Evolutionary conservation across 2,113 vertebrate genomes (phyloP).

Genomic region (Channa maculata): DNA sequence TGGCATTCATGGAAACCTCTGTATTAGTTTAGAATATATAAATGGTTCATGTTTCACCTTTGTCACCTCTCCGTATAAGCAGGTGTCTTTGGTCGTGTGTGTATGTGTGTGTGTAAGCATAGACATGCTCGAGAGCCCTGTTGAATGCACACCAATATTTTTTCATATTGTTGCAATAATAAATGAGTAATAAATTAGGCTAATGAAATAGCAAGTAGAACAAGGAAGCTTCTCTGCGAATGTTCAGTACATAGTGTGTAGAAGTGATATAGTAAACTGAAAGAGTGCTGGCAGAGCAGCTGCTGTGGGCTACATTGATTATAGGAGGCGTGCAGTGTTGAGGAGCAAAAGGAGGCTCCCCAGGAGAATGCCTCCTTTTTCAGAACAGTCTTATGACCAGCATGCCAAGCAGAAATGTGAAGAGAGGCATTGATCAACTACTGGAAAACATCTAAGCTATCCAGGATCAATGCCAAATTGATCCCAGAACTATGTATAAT

Average conservation of each 20-base stretch:
- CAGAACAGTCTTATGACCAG: slow-evolving; percentile 68
- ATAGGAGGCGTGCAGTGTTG: slow-evolving; percentile 66
- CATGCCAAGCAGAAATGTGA: slow-evolving; percentile 79
- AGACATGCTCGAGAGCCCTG: background rate
- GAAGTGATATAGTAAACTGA: slow-evolving; percentile 71
- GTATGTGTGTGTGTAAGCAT: background rate
- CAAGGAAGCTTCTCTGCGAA: slow-evolving; percentile 1
- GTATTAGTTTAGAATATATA: background rate
- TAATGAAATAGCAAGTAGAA: background rate
- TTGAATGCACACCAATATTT: background rate
- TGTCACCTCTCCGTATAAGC: background rate
- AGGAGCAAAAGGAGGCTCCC: slow-evolving; percentile 65
- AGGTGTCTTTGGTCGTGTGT: background rate
- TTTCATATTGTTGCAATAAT: slow-evolving; percentile 5
- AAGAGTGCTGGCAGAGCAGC: slow-evolving; percentile 70
- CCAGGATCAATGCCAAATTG: slow-evolving; percentile 82
- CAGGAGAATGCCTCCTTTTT: slow-evolving; percentile 72
- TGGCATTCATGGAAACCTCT: background rate
- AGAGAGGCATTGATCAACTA: slow-evolving; percentile 80
- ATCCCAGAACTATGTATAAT: slow-evolving; percentile 83
- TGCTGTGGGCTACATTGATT: slow-evolving; percentile 77
- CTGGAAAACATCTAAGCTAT: slow-evolving; percentile 83
- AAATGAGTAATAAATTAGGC: background rate
- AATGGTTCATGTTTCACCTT: background rate
- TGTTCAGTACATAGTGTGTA: slow-evolving; percentile 46